These are phyloP conservation scores for Pardalotus punctatus DNA, from an alignment of 2,113 vertebrate genomes.

Conservation along the genomic window DNA sequence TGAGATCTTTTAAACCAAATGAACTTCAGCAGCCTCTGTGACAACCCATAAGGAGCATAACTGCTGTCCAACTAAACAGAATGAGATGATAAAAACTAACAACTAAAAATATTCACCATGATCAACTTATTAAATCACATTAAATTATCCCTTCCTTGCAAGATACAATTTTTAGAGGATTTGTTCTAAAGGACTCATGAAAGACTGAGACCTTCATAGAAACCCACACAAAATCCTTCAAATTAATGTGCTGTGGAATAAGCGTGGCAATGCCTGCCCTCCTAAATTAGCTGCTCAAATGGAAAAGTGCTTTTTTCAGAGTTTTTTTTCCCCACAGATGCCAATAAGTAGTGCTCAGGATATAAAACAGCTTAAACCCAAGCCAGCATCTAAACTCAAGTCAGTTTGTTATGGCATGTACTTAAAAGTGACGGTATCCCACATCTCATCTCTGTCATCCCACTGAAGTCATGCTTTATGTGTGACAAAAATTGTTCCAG, in stretches of 20 bases:
- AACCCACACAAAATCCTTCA: background rate
- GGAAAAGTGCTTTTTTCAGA: background rate
- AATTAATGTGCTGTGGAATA: background rate
- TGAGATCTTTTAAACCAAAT: background rate
- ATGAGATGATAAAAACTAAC: background rate
- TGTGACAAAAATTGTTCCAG: background rate
- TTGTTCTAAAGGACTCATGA: background rate
- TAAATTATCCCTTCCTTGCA: background rate
- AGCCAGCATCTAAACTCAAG: background rate
- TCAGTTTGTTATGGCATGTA: background rate
- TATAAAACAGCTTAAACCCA: background rate
- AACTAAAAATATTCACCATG: background rate
- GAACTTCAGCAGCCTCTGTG: background rate
- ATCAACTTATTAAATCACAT: background rate
- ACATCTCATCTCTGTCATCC: background rate
- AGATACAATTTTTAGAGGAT: background rate
- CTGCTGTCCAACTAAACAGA: background rate
- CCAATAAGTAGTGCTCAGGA: background rate
- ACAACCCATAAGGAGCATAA: background rate
- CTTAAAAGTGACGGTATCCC: background rate
- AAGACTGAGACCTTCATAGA: background rate
- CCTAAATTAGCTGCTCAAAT: background rate
- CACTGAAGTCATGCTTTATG: background rate
- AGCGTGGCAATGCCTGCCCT: background rate
- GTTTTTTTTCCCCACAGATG: background rate